phyloP scores from a whole-genome alignment of 2,888 invertebrate species.

The Agonopterix heracliana region DNA sequence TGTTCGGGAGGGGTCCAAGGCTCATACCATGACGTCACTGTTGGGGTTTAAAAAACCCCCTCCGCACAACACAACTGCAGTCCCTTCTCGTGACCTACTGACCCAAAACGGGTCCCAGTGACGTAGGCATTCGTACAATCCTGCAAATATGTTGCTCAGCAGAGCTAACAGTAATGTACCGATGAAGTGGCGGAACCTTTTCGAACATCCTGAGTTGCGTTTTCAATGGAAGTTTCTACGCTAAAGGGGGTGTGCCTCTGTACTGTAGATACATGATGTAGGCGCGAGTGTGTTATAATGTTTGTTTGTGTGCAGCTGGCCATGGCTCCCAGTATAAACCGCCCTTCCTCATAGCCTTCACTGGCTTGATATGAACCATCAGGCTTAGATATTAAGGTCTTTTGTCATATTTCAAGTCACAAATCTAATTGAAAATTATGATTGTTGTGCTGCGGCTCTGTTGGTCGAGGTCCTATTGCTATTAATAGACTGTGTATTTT shows the following conservation, averaged over 20 bases:
- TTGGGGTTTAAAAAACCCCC: slow-evolving; percentile 54
- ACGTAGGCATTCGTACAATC: slow-evolving; percentile 61
- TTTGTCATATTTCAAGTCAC: slow-evolving; percentile 17
- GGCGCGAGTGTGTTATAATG: slow-evolving; percentile 23
- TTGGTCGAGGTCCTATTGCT: too few relatives aligned
- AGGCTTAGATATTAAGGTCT: slow-evolving; percentile 16
- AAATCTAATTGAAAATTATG: slow-evolving; percentile 15
- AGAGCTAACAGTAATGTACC: slow-evolving; percentile 4
- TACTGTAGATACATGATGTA: slow-evolving; percentile 10
- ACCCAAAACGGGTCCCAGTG: slow-evolving; percentile 37
- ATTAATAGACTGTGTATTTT: background rate
- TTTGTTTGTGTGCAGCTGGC: slow-evolving; percentile 24
- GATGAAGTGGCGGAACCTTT: slow-evolving; percentile 33
- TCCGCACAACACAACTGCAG: slow-evolving; percentile 49
- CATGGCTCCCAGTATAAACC: slow-evolving; percentile 15
- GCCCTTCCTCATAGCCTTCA: slow-evolving; percentile 27
- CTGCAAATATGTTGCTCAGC: slow-evolving; percentile 28
- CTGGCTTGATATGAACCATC: slow-evolving; percentile 19
- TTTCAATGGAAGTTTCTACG: slow-evolving; percentile 64
- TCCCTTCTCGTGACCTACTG: slow-evolving; percentile 71
- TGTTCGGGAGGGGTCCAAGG: slow-evolving; percentile 39
- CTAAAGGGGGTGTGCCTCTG: slow-evolving; percentile 27
- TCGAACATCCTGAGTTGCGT: slow-evolving; percentile 29
- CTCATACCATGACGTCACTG: slow-evolving; percentile 57
- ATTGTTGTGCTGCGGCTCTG: too few relatives aligned